Percentiles rank a stretch among this genome's conserved stretches.
phyloP scores from a whole-genome alignment of 2,888 invertebrate genomes.

The Acholoe squamosa region DNA sequence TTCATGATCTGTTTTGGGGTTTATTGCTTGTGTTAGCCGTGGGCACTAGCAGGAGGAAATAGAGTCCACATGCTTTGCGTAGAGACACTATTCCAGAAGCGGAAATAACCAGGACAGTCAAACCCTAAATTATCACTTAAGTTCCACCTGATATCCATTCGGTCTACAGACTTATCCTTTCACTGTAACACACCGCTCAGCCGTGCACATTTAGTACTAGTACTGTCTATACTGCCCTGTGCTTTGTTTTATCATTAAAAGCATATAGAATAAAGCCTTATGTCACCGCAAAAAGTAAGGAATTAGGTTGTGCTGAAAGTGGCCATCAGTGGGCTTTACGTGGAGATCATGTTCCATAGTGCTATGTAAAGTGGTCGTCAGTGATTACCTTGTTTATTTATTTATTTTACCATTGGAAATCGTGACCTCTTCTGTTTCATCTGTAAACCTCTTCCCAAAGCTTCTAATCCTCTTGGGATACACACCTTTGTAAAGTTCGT shows the following conservation, averaged over 20 bases:
- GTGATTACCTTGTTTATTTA: slow-evolving; percentile 6
- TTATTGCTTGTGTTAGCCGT: neutral
- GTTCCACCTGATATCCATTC: neutral
- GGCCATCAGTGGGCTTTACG: neutral
- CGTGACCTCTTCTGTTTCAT: neutral
- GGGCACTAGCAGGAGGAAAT: neutral
- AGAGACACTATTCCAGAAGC: neutral
- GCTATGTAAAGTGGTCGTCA: slow-evolving; percentile 15
- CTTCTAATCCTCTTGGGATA: neutral
- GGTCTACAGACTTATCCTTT: neutral
- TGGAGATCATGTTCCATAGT: neutral
- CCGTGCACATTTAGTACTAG: too few species aligned
- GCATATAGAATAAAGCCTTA: slow-evolving; percentile 27
- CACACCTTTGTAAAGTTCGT: neutral
- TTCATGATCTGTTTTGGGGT: neutral
- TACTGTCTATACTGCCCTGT: neutral
- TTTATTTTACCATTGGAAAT: neutral
- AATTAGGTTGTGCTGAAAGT: slow-evolving; percentile 39
- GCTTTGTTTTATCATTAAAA: neutral
- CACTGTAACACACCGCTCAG: too few species aligned
- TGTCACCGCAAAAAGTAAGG: slow-evolving; percentile 19
- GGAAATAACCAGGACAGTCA: neutral
- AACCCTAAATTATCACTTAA: neutral
- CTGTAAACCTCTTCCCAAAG: neutral
- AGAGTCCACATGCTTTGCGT: neutral